phyloP scores from a whole-genome alignment of 2,113 vertebrate genomes.

The Strigops habroptila region DNA sequence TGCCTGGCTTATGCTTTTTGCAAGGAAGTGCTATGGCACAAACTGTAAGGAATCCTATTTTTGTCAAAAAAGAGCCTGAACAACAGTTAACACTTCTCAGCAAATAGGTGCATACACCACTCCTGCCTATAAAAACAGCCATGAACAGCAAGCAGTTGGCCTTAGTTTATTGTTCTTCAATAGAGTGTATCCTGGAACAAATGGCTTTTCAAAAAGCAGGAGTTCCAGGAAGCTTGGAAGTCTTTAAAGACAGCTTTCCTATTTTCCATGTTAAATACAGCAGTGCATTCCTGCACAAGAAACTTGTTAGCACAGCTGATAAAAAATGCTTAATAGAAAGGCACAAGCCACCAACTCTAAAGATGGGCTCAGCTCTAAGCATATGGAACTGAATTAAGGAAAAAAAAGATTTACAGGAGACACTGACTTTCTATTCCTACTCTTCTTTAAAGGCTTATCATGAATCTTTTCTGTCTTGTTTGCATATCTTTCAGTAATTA shows the following conservation, averaged over 20 bases:
- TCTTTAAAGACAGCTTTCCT: neutral
- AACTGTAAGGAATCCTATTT: neutral
- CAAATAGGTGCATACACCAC: neutral
- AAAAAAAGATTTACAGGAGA: neutral
- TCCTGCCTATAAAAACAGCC: neutral
- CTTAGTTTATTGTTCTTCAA: neutral
- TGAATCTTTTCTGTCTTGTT: neutral
- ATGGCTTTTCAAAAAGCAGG: neutral
- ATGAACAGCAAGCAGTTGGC: neutral
- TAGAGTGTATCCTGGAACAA: neutral
- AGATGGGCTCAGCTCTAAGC: neutral
- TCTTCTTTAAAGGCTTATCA: neutral
- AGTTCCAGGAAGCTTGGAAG: neutral
- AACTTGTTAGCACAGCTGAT: slow-evolving; percentile 15
- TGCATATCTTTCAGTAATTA: neutral
- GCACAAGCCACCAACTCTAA: neutral
- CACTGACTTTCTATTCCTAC: neutral
- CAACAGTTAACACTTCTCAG: neutral
- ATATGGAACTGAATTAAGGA: neutral
- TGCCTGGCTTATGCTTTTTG: neutral
- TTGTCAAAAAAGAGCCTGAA: neutral
- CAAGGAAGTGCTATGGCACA: neutral
- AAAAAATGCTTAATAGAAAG: slow-evolving; percentile 17
- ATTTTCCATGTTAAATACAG: neutral
- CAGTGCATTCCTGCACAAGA: neutral